phyloP scores from a whole-genome alignment of 1,140 invertebrate genomes.

The Lepidurus apus region DNA sequence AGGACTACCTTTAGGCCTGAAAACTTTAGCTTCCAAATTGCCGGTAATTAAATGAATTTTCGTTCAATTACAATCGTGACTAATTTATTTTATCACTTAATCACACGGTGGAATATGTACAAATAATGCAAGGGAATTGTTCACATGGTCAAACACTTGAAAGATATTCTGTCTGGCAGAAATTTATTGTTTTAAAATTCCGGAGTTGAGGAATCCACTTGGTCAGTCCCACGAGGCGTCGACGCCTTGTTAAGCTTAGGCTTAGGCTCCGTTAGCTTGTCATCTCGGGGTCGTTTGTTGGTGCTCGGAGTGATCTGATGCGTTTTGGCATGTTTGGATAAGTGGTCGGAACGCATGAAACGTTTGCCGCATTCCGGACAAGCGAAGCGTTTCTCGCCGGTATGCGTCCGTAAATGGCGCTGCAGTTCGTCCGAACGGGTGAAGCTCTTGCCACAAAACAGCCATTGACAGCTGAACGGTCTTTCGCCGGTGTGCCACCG shows the following conservation, averaged over 20 bases:
- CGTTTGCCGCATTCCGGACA: conserved; percentile 92
- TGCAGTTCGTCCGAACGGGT: conserved; percentile 95
- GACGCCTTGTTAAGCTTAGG: not conserved
- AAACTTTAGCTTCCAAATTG: no score
- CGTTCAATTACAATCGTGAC: not conserved
- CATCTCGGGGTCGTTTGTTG: conserved; percentile 65
- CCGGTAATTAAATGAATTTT: no score
- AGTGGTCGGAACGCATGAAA: conserved; percentile 70
- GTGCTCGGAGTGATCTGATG: conserved; percentile 54
- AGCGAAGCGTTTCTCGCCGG: conserved; percentile 90
- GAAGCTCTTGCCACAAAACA: conserved; percentile 64
- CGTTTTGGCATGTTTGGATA: conserved; percentile 94
- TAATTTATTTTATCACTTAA: not conserved
- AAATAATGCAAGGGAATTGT: not conserved
- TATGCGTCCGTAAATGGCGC: conserved; percentile 92
- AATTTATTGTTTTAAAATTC: not conserved
- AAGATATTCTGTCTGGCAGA: no score
- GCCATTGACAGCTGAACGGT: conserved; percentile 56
- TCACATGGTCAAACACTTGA: no score
- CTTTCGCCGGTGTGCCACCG: conserved; percentile 59
- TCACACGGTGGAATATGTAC: not conserved
- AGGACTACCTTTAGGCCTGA: no score
- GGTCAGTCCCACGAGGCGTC: not conserved
- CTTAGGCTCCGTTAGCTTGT: conserved; percentile 40
- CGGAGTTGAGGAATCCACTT: not conserved